These are phyloP conservation scores for Diachasma alloeum DNA, from an alignment of 1,140 invertebrate species.

Conservation along the genomic window DNA sequence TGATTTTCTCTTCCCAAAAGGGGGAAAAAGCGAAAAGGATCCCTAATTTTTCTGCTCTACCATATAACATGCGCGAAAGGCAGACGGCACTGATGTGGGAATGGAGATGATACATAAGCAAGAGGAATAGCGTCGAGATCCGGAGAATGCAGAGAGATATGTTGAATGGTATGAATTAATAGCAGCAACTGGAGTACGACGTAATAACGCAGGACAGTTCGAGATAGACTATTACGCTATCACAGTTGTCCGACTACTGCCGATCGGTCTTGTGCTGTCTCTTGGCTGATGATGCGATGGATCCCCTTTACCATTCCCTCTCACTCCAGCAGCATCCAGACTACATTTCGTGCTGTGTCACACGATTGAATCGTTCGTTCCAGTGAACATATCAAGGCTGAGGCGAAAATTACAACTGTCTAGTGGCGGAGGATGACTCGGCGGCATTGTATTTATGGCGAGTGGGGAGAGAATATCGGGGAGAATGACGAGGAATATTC, in stretches of 20 bases:
- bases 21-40: neutral
- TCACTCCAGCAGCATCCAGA: neutral
- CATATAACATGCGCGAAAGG: neutral
- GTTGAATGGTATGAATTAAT: neutral
- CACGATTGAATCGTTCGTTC: slow-evolving; percentile 5
- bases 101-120: neutral
- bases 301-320: neutral
- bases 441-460: neutral
- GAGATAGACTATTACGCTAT: slow-evolving; percentile 5
- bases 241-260: neutral
- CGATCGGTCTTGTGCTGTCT: neutral
- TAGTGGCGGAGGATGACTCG: neutral
- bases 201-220: neutral
- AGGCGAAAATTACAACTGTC: slow-evolving; percentile 2
- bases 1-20: neutral
- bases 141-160: neutral
- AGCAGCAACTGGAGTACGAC: neutral
- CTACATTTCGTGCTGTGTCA: neutral
- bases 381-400: neutral
- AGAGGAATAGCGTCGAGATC: neutral
- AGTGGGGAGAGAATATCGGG: neutral
- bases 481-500: neutral
- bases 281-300: neutral
- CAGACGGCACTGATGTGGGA: neutral
- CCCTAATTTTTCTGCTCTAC: neutral